phyloP scores from a whole-genome alignment of 2,888 invertebrate genomes.

The Philonicus albiceps region DNA sequence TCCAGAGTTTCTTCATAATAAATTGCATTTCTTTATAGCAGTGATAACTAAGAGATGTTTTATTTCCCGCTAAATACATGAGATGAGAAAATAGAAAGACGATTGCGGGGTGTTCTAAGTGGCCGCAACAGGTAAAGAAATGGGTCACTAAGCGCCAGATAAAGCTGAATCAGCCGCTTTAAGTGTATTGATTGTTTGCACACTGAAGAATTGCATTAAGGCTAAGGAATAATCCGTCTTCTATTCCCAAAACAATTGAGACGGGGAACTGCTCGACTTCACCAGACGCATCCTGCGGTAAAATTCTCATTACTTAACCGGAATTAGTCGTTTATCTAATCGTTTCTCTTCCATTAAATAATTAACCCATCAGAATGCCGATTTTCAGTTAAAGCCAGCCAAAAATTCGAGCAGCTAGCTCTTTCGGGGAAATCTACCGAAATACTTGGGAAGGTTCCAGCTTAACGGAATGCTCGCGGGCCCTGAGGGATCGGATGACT shows the following conservation, averaged over 20 bases:
- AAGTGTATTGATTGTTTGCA: neutral
- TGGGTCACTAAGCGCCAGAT: neutral
- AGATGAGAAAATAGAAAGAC: neutral
- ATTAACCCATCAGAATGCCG: neutral
- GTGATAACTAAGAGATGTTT: neutral
- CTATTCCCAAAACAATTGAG: neutral
- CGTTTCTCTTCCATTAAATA: neutral
- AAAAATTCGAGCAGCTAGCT: neutral
- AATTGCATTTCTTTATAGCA: neutral
- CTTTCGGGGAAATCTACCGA: neutral
- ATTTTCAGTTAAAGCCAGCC: neutral
- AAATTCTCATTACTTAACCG: neutral
- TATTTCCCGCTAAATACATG: neutral
- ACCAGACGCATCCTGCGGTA: neutral
- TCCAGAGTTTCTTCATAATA: neutral
- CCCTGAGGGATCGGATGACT: neutral
- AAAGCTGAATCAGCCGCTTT: neutral
- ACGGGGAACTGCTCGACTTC: neutral
- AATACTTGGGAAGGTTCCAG: neutral
- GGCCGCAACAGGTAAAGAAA: neutral
- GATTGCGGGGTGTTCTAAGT: neutral
- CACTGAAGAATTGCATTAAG: neutral
- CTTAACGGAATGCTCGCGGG: neutral
- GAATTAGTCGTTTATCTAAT: neutral
- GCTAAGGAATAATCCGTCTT: neutral